These are phyloP conservation scores for Lepidurus packardi DNA, from an alignment of 1,140 invertebrate species.

Conservation along the genomic window DNA sequence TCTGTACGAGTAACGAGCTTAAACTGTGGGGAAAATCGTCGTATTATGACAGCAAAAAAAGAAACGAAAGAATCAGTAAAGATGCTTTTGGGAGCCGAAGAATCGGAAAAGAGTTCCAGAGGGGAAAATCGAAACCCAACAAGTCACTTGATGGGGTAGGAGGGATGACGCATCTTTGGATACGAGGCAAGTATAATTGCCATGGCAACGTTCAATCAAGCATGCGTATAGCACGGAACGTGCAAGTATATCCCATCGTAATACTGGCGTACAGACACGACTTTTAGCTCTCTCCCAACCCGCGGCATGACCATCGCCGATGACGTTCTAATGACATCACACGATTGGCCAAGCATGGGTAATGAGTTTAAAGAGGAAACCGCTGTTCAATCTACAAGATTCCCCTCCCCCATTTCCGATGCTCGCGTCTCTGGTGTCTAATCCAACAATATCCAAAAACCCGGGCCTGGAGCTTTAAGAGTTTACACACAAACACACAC, in stretches of 20 bases:
- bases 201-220: constrained; percentile 12
- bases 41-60: neutral
- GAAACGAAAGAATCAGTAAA: neutral
- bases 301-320: constrained; percentile 12
- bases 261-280: neutral
- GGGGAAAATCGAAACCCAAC: neutral
- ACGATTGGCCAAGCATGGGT: constrained; percentile 37
- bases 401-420: neutral
- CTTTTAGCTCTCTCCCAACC: neutral
- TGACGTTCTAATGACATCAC: constrained; percentile 31
- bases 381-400: neutral
- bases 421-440: neutral
- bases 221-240: neutral
- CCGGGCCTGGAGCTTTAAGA: neutral
- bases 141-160: neutral
- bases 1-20: too few species aligned
- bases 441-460: neutral
- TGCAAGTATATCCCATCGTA: neutral
- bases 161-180: neutral
- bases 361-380: constrained; percentile 33
- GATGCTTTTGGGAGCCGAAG: neutral
- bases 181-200: neutral
- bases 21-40: too few species aligned
- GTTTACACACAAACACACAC: too few species aligned
- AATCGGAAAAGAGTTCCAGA: neutral